Conservation (phyloP, 2,888 invertebrate genomes). For the Netelia fuscicornis region DNA sequence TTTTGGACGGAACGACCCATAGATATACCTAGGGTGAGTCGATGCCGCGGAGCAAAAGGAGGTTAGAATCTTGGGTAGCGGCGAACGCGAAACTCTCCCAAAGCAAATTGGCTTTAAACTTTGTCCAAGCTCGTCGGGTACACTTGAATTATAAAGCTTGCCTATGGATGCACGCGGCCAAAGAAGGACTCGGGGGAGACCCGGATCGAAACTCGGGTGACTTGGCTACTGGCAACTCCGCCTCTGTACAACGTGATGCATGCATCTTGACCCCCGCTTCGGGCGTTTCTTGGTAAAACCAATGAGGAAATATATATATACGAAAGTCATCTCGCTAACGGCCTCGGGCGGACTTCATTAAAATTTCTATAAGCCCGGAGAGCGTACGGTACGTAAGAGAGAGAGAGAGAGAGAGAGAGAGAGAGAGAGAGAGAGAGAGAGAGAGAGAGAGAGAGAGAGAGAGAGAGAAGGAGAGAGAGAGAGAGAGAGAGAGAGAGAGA, state of each 20-base stretch:
- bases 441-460: not conserved
- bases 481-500: not conserved
- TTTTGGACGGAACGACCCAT: not conserved
- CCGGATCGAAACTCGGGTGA: constrained; percentile 39
- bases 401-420: not conserved
- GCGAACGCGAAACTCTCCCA: constrained; percentile 38
- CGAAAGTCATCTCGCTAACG: constrained; percentile 35
- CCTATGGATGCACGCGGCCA: constrained; percentile 36
- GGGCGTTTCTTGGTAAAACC: not conserved
- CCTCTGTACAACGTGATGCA: constrained; percentile 35
- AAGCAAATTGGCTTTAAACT: constrained; percentile 69
- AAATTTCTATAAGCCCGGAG: constrained; percentile 63
- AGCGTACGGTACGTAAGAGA: not conserved
- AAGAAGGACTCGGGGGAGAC: constrained; percentile 19
- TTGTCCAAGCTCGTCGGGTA: constrained; percentile 51
- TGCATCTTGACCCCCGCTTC: constrained; percentile 60
- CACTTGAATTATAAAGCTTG: constrained; percentile 55
- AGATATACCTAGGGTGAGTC: constrained; percentile 21
- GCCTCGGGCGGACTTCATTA: constrained; percentile 63
- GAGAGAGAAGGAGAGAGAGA: not conserved
- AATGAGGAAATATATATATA: constrained; percentile 48
- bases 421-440: not conserved
- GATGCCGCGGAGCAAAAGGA: constrained; percentile 17
- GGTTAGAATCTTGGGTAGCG: constrained; percentile 9
- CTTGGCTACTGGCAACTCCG: constrained; percentile 41